Conservation (phyloP, 1,140 invertebrate species). For the Uloborus diversus region DNA sequence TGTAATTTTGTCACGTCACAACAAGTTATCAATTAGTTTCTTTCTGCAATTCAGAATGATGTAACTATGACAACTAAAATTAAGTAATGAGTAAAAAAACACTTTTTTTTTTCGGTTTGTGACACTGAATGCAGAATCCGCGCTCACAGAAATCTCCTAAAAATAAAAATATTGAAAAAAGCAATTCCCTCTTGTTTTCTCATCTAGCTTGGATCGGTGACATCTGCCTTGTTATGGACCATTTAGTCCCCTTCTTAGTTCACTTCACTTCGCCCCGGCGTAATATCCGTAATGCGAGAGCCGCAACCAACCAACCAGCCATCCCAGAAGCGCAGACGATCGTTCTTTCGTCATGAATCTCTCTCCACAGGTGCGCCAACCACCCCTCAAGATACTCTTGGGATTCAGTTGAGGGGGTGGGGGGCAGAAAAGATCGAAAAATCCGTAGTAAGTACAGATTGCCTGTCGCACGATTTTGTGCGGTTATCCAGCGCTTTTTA, state of each 20-base stretch:
- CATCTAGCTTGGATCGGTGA: background rate
- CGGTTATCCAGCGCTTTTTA: too few species aligned
- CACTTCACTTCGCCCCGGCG: conserved; percentile 35
- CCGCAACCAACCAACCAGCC: conserved; percentile 39
- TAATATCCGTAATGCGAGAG: conserved; percentile 52
- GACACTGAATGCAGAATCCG: too few species aligned
- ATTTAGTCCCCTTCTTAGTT: conserved; percentile 34
- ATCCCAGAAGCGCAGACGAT: background rate
- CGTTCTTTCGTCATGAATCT: background rate
- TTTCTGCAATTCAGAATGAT: too few species aligned
- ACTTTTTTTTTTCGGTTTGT: too few species aligned
- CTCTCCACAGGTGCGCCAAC: background rate
- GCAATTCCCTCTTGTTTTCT: background rate
- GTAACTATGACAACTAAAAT: too few species aligned
- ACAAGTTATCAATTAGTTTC: too few species aligned
- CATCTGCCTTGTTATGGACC: conserved; percentile 52
- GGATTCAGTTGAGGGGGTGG: too few species aligned
- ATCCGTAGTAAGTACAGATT: background rate
- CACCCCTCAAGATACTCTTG: too few species aligned
- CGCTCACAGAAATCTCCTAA: too few species aligned
- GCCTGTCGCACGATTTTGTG: background rate
- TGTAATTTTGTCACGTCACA: too few species aligned
- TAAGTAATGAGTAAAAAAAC: too few species aligned
- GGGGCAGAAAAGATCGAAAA: background rate
- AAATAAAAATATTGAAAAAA: background rate